A percentile compares a stretch with the other conserved stretches of the same genome.
Evolutionary conservation across 2,797 vertebrate genomes (phyloP).

Genomic region (Scomberomorus guttatus): DNA sequence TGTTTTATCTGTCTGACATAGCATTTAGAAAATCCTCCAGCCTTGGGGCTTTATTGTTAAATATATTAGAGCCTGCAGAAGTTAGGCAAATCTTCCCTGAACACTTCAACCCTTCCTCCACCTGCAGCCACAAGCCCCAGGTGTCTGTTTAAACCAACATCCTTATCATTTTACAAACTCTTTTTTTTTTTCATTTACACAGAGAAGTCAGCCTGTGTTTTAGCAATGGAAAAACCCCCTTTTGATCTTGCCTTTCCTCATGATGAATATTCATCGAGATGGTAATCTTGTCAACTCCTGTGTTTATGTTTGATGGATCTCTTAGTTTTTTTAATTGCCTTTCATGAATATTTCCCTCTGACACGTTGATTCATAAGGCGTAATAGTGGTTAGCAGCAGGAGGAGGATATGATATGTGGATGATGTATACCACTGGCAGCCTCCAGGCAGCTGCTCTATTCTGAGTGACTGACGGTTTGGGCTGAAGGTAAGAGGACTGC

Average conservation of each 20-base stretch:
- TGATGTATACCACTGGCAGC: constrained; percentile 54
- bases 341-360: constrained; percentile 63
- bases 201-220: constrained; percentile 30
- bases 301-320: constrained; percentile 62
- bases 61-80: constrained; percentile 41
- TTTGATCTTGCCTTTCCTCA: constrained; percentile 54
- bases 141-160: constrained; percentile 63
- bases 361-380: constrained; percentile 38
- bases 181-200: constrained; percentile 19
- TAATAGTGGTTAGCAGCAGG: constrained; percentile 40
- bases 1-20: constrained; percentile 39
- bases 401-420: constrained; percentile 45
- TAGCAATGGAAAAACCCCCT: constrained; percentile 7
- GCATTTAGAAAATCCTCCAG: constrained; percentile 27
- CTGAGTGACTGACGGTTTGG: constrained; percentile 64
- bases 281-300: constrained; percentile 66
- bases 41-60: constrained; percentile 40
- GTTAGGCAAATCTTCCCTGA: constrained; percentile 40
- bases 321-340: constrained; percentile 72
- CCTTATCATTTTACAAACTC: constrained; percentile 51
- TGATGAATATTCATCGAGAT: constrained; percentile 70
- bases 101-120: constrained; percentile 30
- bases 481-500: constrained; percentile 59
- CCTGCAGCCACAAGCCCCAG: constrained; percentile 40
- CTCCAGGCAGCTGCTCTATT: constrained; percentile 59